Evolutionary conservation across 2,113 vertebrate species (phyloP).

Genomic region (Onychostruthus taczanowskii): DNA sequence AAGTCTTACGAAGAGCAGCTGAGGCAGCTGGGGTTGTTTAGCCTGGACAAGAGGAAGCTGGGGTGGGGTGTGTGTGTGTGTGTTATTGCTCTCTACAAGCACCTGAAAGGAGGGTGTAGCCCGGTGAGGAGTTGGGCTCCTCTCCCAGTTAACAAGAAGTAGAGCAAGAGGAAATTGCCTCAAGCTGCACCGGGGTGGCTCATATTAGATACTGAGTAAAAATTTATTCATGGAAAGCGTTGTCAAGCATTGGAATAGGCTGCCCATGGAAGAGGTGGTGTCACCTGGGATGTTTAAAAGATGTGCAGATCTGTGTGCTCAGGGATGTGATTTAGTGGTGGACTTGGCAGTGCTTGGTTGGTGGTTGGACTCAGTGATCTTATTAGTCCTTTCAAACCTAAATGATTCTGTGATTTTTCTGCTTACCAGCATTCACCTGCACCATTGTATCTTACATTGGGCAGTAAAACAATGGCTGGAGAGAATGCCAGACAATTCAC

Average conservation of each 20-base stretch:
- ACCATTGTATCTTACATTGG: rapidly evolving
- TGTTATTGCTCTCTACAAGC: neutral
- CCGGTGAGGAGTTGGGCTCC: no score
- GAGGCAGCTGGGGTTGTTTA: neutral
- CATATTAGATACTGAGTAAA: neutral
- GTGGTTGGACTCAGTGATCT: neutral
- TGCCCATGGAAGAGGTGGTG: neutral
- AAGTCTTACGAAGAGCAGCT: neutral
- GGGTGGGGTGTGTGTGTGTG: no score
- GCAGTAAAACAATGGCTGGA: neutral
- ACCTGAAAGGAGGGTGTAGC: neutral
- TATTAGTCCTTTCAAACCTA: neutral
- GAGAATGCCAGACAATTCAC: rapidly evolving
- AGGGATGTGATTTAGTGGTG: neutral
- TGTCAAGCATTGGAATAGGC: neutral
- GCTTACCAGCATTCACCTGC: neutral
- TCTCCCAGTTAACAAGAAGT: neutral
- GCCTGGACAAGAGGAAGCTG: neutral
- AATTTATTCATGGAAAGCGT: neutral
- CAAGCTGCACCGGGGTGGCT: neutral
- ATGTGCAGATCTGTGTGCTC: rapidly evolving
- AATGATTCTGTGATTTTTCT: neutral
- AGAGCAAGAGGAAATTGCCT: neutral
- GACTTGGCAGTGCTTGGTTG: neutral
- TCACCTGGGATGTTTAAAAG: neutral